phyloP scores from a whole-genome alignment of 2,888 invertebrate genomes.

The Caenorhabditis sulstoni region DNA sequence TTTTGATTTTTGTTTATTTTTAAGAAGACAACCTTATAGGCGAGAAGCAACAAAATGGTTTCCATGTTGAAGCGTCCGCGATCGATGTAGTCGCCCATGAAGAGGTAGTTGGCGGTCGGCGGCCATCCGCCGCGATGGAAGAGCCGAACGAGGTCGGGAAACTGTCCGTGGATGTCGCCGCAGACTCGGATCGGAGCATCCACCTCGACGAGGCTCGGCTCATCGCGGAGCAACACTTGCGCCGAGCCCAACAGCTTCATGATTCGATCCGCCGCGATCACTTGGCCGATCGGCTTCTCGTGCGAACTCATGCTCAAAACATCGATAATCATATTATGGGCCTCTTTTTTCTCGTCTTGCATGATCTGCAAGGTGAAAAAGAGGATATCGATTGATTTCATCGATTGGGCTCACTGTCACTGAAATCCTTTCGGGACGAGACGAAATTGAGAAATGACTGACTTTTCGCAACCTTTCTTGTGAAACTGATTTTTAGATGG shows the following conservation, averaged over 20 bases:
- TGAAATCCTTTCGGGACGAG: too few relatives aligned
- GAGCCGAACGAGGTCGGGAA: constrained; percentile 69
- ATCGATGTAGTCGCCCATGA: constrained; percentile 70
- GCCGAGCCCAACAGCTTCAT: constrained; percentile 34
- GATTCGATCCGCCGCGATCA: constrained; percentile 47
- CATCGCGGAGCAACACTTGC: constrained; percentile 42
- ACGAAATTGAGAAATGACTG: too few relatives aligned
- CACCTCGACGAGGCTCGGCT: constrained; percentile 68
- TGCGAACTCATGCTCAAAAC: constrained; percentile 46
- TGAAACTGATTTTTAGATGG: too few relatives aligned
- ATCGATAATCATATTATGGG: constrained; percentile 49
- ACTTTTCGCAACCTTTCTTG: too few relatives aligned
- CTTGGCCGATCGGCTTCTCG: constrained; percentile 44
- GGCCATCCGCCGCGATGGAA: constrained; percentile 75
- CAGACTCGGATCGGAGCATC: constrained; percentile 73
- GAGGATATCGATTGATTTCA: too few relatives aligned
- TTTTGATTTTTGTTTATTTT: too few relatives aligned
- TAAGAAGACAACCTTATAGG: constrained; percentile 65
- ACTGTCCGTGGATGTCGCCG: constrained; percentile 77
- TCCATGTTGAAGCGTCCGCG: constrained; percentile 67
- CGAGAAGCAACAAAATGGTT: constrained; percentile 63
- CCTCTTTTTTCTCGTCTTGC: constrained; percentile 45
- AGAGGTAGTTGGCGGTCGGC: constrained; percentile 72
- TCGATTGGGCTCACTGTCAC: too few relatives aligned
- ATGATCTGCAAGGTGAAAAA: constrained; percentile 31